Conservation (phyloP, 2,888 invertebrate genomes). For the Trisateles emortualis region DNA sequence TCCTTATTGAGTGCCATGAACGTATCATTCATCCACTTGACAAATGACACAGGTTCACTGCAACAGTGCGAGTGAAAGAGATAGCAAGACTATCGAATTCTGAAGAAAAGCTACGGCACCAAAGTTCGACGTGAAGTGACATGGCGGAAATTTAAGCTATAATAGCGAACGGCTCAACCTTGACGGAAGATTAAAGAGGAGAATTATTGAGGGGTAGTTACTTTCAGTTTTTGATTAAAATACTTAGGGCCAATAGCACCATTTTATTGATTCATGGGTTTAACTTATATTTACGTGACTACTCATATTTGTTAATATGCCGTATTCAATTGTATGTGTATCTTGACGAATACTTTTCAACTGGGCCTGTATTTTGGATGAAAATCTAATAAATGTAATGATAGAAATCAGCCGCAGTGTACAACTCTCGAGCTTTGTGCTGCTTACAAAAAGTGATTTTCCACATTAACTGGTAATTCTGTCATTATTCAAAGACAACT, state of each 20-base stretch:
- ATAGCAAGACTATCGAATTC: constrained; percentile 16
- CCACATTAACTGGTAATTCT: too few relatives aligned
- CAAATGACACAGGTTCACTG: constrained; percentile 28
- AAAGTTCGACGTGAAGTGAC: constrained; percentile 17
- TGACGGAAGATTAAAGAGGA: constrained; percentile 16
- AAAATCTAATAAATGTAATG: too few relatives aligned
- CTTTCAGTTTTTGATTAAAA: constrained; percentile 10
- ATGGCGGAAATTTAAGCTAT: constrained; percentile 20
- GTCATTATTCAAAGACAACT: too few relatives aligned
- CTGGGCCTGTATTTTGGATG: too few relatives aligned
- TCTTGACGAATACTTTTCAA: too few relatives aligned
- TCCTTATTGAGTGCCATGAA: constrained; percentile 38
- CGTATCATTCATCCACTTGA: constrained; percentile 36
- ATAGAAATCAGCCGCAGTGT: too few relatives aligned
- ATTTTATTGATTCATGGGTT: background rate
- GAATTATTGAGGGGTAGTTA: constrained; percentile 6
- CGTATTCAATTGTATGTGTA: too few relatives aligned
- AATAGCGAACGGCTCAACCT: constrained; percentile 13
- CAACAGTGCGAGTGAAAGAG: constrained; percentile 12
- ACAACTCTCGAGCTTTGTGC: too few relatives aligned
- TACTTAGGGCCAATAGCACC: background rate
- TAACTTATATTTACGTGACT: background rate
- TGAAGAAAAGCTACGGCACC: constrained; percentile 14
- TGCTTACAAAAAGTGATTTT: too few relatives aligned
- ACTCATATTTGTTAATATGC: too few relatives aligned